Base-by-base conservation (phyloP, 1,140 invertebrate species). In the Trichonephila clavipes region DNA sequence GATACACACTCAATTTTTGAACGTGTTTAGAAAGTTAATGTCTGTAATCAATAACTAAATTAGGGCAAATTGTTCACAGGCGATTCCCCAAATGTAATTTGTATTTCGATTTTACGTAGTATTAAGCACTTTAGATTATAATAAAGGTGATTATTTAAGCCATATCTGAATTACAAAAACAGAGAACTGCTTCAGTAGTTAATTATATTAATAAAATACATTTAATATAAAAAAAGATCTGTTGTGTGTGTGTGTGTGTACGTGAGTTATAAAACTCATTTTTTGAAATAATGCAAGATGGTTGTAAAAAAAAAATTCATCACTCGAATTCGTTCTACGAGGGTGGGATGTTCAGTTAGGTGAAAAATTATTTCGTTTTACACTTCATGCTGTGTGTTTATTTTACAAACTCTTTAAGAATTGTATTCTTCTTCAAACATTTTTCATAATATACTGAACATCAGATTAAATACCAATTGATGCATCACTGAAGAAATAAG, bases 11-110 rank as follows among this genome's bases (percentile, higher is more conserved):
- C 34, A 77, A 19, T 34, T 40, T 40, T 34, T 77, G 28, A 77
- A 77, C 72, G 72, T 77, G 72, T 77, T 77, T 16, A 77, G 72
- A 77, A 77, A 77, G 72, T 40, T 18, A 77, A 77, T 77, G 28
- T 18, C 7, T 77, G 34, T 6, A 28, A 77, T 77, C 72, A 77
- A 77, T 77, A 77, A 77, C 18, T 77, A 77, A 69, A 77, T 77
- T 16, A 77, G 72, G 72, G 6, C 72, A 77, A 34, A 34, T 77
- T 12, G 28, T 77, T 77, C 72, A 18, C 10, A 18, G 34, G 28
- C 34, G 72, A 14, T 77, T 77, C 72, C 16, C 28, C 40, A 77
- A 18, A 34, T 34, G 18, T 77, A 77, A 77, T 77, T 77, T 28
- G 3, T 14, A 19, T 34, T 77, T 77, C 72, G 34, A 18, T 40